Conservation (phyloP, 2,888 invertebrate species). For the Ypsolopha sequella region DNA sequence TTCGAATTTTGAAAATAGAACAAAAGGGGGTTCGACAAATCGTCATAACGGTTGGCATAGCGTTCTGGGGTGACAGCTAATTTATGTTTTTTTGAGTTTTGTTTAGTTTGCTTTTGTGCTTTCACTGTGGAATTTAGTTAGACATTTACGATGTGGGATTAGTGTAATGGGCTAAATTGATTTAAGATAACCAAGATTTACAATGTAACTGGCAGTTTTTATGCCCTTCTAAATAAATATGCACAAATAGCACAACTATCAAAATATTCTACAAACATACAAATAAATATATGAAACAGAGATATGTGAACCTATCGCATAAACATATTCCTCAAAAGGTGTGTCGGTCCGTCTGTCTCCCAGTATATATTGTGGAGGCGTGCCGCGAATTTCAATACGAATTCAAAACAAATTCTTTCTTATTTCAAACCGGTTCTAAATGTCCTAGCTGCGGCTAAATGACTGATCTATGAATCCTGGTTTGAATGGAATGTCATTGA, state of each 20-base stretch:
- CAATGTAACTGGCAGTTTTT: too few species aligned
- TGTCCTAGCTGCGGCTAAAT: background rate
- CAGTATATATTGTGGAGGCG: slow-evolving; percentile 14
- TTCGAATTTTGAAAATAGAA: slow-evolving; percentile 18
- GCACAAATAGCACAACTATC: too few species aligned
- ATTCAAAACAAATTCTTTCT: background rate
- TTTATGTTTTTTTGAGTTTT: slow-evolving; percentile 14
- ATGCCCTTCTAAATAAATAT: too few species aligned
- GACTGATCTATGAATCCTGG: too few species aligned
- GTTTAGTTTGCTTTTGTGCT: background rate
- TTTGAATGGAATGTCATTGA: too few species aligned
- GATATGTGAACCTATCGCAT: too few species aligned
- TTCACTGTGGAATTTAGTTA: background rate
- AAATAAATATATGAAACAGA: too few species aligned
- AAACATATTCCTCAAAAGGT: background rate
- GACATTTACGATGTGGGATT: too few species aligned
- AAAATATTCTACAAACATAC: too few species aligned
- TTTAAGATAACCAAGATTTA: too few species aligned
- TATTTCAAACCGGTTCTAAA: background rate
- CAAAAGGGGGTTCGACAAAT: slow-evolving; percentile 32
- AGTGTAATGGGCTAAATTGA: too few species aligned
- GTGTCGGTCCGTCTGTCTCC: slow-evolving; percentile 4
- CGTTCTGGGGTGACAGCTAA: slow-evolving; percentile 23
- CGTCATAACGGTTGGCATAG: slow-evolving; percentile 36
- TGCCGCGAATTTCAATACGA: slow-evolving; percentile 10